Evolutionary conservation across 2,113 vertebrate species (phyloP).

Genomic region (Xiphophorus hellerii): DNA sequence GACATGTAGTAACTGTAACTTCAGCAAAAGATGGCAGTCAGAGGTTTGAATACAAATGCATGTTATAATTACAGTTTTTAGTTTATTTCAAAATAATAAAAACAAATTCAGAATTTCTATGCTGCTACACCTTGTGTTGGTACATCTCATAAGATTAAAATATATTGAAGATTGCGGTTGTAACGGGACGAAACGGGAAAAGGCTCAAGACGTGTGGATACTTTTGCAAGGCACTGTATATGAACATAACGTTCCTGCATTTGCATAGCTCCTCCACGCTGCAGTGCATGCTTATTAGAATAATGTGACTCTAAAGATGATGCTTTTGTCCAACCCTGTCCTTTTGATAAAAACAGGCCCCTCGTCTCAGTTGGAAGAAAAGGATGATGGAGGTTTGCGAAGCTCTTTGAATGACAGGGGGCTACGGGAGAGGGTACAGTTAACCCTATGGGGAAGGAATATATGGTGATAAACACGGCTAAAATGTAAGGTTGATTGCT

Average conservation of each 20-base stretch:
- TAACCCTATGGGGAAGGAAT: conserved; percentile 37
- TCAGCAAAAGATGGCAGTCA: not conserved
- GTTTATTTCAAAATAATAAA: not conserved
- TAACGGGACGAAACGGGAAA: not conserved
- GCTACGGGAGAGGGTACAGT: conserved; percentile 52
- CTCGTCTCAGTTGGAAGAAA: conserved; percentile 26
- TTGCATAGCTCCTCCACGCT: conserved; percentile 53
- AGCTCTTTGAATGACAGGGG: conserved; percentile 42
- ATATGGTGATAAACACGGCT: not conserved
- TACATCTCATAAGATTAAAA: not conserved
- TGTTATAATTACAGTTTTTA: no score
- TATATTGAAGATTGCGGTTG: not conserved
- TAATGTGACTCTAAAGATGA: conserved; percentile 32
- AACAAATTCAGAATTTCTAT: not conserved
- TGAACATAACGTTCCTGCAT: not conserved
- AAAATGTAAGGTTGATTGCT: conserved; percentile 16
- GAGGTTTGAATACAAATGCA: no score
- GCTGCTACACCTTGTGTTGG: not conserved
- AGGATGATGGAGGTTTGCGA: conserved; percentile 44
- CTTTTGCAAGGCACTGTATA: not conserved
- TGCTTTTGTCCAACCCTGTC: conserved; percentile 54
- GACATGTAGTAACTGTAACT: not conserved
- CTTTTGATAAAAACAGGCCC: conserved; percentile 34
- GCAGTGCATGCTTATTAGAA: conserved; percentile 20
- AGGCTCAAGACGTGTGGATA: not conserved